Conservation (phyloP, 2,113 vertebrate species). For the Cichladusa arquata region DNA sequence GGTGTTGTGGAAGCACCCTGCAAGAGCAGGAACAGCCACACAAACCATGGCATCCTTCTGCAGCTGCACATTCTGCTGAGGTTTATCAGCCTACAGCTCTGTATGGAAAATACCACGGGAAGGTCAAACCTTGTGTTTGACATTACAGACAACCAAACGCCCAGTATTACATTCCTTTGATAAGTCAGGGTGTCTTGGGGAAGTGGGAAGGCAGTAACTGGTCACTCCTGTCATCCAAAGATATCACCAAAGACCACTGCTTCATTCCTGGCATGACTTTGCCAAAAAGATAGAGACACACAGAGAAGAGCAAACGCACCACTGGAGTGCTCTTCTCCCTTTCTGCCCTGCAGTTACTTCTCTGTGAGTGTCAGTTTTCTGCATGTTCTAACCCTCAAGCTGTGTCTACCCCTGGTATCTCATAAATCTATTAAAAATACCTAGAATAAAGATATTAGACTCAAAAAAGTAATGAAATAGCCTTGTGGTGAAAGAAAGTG, state of each 20-base stretch:
- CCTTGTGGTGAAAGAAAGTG: not conserved
- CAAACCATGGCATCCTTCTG: not conserved
- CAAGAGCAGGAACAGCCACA: not conserved
- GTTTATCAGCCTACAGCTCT: conserved; percentile 5
- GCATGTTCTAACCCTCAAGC: not conserved
- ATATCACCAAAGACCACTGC: not conserved
- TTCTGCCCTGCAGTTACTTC: not conserved
- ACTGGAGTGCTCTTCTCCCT: not conserved
- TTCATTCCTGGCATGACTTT: not conserved
- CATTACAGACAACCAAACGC: not conserved
- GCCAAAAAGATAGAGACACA: not conserved
- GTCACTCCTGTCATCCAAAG: not conserved
- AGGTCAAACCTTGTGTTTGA: not conserved
- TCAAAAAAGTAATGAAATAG: not conserved
- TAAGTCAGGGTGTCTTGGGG: not conserved
- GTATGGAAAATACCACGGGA: not conserved
- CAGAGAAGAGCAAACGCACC: not conserved
- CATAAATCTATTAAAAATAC: not conserved
- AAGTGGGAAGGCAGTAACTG: not conserved
- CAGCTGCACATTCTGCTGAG: conserved; percentile 20
- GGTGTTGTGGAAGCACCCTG: not conserved
- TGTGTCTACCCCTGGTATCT: not conserved
- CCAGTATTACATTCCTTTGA: not conserved
- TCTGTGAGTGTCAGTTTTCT: not conserved
- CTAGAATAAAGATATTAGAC: not conserved